Percentiles rank a stretch among this genome's conserved stretches.
phyloP scores from a whole-genome alignment of 2,797 vertebrate genomes.

The Sciurus vulgaris region DNA sequence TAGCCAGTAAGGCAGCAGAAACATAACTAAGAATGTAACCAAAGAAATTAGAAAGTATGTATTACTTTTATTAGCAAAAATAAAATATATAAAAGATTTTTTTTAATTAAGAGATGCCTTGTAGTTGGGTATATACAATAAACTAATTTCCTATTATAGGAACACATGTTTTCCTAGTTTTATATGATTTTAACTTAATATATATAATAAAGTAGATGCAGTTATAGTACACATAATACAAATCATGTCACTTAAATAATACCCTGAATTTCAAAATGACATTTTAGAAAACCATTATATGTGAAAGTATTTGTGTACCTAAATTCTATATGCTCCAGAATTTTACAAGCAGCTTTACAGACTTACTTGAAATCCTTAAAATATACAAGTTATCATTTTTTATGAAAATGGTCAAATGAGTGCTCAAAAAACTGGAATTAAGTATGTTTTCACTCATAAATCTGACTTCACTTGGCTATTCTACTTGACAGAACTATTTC shows the following conservation, averaged over 20 bases:
- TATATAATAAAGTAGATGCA: neutral
- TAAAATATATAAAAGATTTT: neutral
- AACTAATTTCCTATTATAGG: slow-evolving; percentile 26
- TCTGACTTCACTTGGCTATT: neutral
- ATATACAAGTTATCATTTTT: neutral
- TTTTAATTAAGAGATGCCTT: slow-evolving; percentile 6
- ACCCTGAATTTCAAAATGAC: neutral
- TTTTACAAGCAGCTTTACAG: slow-evolving; percentile 15
- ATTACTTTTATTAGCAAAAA: slow-evolving; percentile 49
- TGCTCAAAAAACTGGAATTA: neutral
- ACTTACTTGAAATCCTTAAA: neutral
- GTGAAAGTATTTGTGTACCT: neutral
- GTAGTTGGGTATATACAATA: neutral
- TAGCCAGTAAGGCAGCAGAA: slow-evolving; percentile 42
- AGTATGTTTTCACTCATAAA: neutral
- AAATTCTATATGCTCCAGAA: neutral
- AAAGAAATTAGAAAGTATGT: slow-evolving; percentile 58
- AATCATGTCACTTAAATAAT: slow-evolving; percentile 17
- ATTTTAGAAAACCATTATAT: slow-evolving; percentile 45
- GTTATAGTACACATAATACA: slow-evolving; percentile 3
- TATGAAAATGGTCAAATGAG: neutral
- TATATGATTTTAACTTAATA: neutral
- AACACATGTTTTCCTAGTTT: neutral
- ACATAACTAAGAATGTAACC: slow-evolving; percentile 48
- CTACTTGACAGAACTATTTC: neutral